These are phyloP conservation scores for Drosophila multiciliata DNA, from an alignment of 2,888 invertebrate species.

Conservation along the genomic window DNA sequence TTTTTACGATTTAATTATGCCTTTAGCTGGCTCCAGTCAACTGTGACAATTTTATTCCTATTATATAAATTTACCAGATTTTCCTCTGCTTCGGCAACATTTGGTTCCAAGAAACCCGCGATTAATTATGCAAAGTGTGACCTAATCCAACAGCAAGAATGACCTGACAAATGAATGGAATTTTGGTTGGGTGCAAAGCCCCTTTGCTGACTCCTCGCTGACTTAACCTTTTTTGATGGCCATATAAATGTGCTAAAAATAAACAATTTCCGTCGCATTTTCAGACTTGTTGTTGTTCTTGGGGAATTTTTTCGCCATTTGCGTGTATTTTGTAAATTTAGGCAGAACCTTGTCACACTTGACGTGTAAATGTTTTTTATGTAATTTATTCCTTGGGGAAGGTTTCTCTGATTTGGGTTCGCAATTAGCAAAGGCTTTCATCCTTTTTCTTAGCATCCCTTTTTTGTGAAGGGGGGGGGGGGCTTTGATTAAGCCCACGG, in stretches of 20 bases:
- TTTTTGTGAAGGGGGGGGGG: background rate
- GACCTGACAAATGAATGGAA: slow-evolving; percentile 50
- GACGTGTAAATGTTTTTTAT: slow-evolving; percentile 78
- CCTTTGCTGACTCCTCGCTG: slow-evolving; percentile 19
- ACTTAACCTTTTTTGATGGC: slow-evolving; percentile 74
- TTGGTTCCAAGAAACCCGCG: slow-evolving; percentile 33
- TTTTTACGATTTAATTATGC: background rate
- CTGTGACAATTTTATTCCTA: background rate
- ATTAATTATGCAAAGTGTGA: slow-evolving; percentile 78
- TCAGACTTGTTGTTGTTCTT: slow-evolving; percentile 27
- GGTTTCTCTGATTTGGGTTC: slow-evolving; percentile 67
- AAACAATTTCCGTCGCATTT: slow-evolving; percentile 68
- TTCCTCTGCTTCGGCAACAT: background rate
- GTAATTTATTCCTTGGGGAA: slow-evolving; percentile 36
- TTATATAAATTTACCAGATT: background rate
- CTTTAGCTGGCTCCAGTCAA: background rate
- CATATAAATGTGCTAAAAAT: slow-evolving; percentile 79
- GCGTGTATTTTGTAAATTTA: slow-evolving; percentile 60
- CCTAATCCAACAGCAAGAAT: slow-evolving; percentile 63
- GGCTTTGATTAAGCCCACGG: slow-evolving; percentile 13
- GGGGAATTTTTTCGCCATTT: slow-evolving; percentile 23
- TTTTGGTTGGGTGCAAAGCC: slow-evolving; percentile 10
- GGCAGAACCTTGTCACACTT: slow-evolving; percentile 53
- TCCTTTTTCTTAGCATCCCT: slow-evolving; percentile 18
- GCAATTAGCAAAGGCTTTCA: slow-evolving; percentile 63